Conservation (phyloP, 2,888 invertebrate genomes). For the Epistrophe grossulariae region DNA sequence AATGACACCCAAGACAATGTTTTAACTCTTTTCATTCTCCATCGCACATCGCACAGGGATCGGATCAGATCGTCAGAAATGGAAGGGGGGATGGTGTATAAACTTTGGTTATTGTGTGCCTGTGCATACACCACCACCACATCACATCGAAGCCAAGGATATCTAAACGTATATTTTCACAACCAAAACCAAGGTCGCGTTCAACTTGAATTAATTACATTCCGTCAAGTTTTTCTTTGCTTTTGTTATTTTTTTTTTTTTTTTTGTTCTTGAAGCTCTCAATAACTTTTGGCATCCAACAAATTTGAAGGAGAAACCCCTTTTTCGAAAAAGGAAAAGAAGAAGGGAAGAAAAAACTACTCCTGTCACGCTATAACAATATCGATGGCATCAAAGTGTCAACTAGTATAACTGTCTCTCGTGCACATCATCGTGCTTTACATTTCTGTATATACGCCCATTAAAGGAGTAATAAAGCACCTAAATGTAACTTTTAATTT, state of each 20-base stretch:
- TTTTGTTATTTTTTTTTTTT: not conserved
- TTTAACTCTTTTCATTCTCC: slow-evolving; percentile 8
- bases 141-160: slow-evolving; percentile 7
- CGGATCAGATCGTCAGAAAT: not conserved
- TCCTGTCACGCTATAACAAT: slow-evolving; percentile 62
- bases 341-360: not conserved
- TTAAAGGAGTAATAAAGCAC: slow-evolving; percentile 15
- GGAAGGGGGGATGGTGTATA: not conserved
- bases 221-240: slow-evolving; percentile 20
- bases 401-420: slow-evolving; percentile 42
- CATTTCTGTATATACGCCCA: slow-evolving; percentile 4
- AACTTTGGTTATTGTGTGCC: slow-evolving; percentile 1
- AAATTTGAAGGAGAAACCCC: not conserved
- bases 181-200: slow-evolving; percentile 63
- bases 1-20: slow-evolving; percentile 32
- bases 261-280: not conserved
- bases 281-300: not conserved
- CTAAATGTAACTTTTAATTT: not conserved
- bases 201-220: slow-evolving; percentile 65
- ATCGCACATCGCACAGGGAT: not conserved
- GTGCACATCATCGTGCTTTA: slow-evolving; percentile 15
- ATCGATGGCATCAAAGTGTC: slow-evolving; percentile 65
- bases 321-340: not conserved
- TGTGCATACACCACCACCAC: not conserved
- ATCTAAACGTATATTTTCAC: not conserved